These are phyloP conservation scores for Zoanthus solanderi DNA, from an alignment of 92 coral and sea anemone genomes.

Conservation along the genomic window DNA sequence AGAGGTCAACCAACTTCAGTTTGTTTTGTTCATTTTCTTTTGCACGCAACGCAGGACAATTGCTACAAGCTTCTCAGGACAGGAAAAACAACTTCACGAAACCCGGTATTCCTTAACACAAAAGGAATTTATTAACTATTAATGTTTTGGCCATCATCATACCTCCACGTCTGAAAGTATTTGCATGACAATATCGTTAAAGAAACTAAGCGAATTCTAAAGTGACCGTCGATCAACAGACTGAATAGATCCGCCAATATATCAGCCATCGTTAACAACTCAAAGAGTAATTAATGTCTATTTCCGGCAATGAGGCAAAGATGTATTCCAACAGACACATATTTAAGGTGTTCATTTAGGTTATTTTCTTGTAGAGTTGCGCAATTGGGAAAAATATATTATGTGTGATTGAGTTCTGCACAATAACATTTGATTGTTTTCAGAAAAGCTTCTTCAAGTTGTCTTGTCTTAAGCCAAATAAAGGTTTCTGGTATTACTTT, in stretches of 20 bases:
- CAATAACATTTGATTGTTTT: conserved; percentile 2
- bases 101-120: conserved; percentile 25
- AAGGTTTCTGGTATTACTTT: not conserved
- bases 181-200: conserved; percentile 45
- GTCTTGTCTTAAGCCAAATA: not conserved
- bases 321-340: not conserved
- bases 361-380: not conserved
- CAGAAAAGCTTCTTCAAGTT: not conserved
- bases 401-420: not conserved
- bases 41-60: conserved; percentile 14
- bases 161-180: conserved; percentile 41
- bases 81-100: conserved; percentile 20
- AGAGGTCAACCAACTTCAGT: conserved; percentile 24
- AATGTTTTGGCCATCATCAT: conserved; percentile 25
- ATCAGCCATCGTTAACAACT: not conserved
- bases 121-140: conserved; percentile 32
- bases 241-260: conserved; percentile 1
- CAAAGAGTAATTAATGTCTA: conserved; percentile 25
- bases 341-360: conserved; percentile 1
- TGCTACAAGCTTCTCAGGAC: not conserved
- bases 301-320: conserved; percentile 27
- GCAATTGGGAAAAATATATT: not conserved
- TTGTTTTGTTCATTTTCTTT: not conserved
- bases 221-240: not conserved
- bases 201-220: conserved; percentile 16